These are phyloP conservation scores for Salvelinus alpinus DNA, from an alignment of 2,113 vertebrate species.

Conservation along the genomic window DNA sequence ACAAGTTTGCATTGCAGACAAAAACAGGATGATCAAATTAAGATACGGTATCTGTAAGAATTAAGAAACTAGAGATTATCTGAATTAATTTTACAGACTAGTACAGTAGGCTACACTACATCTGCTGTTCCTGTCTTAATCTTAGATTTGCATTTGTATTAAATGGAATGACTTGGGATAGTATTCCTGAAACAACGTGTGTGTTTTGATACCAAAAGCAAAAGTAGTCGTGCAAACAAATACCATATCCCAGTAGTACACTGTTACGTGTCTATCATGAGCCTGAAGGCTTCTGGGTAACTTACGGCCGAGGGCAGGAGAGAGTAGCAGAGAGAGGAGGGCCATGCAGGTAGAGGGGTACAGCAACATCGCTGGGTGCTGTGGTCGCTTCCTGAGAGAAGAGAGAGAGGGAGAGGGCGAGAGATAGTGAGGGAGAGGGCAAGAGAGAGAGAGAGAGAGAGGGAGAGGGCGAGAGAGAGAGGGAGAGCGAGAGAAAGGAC, in stretches of 20 bases:
- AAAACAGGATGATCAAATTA: too few relatives aligned
- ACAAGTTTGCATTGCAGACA: too few relatives aligned
- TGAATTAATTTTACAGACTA: constrained; percentile 53
- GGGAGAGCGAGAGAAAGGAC: constrained; percentile 20
- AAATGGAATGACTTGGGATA: constrained; percentile 12
- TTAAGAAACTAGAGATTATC: constrained; percentile 49
- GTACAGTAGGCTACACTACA: constrained; percentile 15
- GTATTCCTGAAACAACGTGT: neutral
- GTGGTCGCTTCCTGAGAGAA: constrained; percentile 49
- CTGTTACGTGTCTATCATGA: neutral
- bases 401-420: neutral
- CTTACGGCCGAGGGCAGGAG: constrained; percentile 70
- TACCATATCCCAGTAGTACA: neutral
- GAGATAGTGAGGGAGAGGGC: constrained; percentile 3
- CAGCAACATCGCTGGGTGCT: constrained; percentile 19
- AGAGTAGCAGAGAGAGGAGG: constrained; percentile 57
- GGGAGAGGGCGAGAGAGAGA: fast-evolving
- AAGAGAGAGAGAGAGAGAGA: too few relatives aligned
- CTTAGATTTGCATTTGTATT: constrained; percentile 8
- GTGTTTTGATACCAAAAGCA: neutral
- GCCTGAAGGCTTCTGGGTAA: constrained; percentile 24
- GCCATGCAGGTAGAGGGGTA: constrained; percentile 31
- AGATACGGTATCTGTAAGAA: constrained; percentile 13
- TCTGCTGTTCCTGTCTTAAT: constrained; percentile 42
- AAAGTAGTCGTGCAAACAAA: neutral